Evolutionary conservation across 2,113 vertebrate species (phyloP).

Genomic region (Chloropsis cyanopogon): DNA sequence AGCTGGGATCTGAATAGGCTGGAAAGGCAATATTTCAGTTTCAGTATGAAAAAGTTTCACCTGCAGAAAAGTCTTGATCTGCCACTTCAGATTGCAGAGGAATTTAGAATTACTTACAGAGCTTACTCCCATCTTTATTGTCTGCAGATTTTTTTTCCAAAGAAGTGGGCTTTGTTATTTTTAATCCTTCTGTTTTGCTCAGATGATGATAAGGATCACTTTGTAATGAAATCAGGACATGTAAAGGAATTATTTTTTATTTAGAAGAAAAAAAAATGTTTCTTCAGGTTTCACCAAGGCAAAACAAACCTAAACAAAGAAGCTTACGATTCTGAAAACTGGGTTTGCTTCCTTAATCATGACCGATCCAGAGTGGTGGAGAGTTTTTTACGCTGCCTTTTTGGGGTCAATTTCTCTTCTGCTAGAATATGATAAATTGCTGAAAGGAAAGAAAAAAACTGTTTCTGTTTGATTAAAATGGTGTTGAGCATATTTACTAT

Average conservation of each 20-base stretch:
- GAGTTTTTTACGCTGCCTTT: not conserved
- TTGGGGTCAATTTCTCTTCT: not conserved
- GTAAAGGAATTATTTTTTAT: slow-evolving; percentile 1
- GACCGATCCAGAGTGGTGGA: not conserved
- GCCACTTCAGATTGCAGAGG: not conserved
- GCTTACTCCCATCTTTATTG: not conserved
- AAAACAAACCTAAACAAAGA: slow-evolving; percentile 33
- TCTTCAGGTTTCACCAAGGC: not conserved
- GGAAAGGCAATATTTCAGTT: slow-evolving; percentile 19
- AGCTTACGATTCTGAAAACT: not conserved
- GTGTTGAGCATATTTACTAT: not conserved
- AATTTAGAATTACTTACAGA: not conserved
- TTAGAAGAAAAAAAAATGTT: not conserved
- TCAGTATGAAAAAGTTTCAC: not conserved
- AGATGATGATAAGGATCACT: not conserved
- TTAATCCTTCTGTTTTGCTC: slow-evolving; percentile 14
- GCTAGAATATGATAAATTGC: not conserved
- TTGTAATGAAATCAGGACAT: not conserved
- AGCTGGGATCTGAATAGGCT: not conserved
- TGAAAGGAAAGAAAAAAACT: not conserved
- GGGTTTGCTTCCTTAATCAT: not conserved
- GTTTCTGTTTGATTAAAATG: not conserved
- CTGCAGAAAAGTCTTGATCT: not conserved
- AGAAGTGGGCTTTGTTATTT: not conserved
- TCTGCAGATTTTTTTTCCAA: not conserved